These are phyloP conservation scores for Diarsia dahlii DNA, from an alignment of 2,888 invertebrate genomes.

Conservation along the genomic window DNA sequence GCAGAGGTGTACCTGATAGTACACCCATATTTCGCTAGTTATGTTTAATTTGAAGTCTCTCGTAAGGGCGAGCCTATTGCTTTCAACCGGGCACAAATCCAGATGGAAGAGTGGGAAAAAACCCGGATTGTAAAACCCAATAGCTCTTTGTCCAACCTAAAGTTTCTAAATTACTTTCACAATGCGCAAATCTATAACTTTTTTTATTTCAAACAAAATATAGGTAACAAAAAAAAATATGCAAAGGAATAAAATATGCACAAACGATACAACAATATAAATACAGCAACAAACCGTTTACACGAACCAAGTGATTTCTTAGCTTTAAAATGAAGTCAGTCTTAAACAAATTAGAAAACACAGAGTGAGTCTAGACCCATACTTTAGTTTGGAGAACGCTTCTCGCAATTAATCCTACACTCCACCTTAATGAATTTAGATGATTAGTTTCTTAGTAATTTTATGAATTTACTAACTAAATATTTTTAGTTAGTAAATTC, in stretches of 20 bases:
- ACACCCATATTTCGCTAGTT: no score
- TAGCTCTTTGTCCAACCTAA: no score
- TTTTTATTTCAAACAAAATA: not conserved
- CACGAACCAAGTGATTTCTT: conserved; percentile 17
- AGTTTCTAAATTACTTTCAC: no score
- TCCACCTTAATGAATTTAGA: conserved; percentile 41
- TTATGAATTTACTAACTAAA: not conserved
- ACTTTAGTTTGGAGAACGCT: conserved; percentile 74
- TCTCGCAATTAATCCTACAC: conserved; percentile 73
- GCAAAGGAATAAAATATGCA: no score
- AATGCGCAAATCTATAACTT: not conserved
- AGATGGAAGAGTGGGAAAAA: no score
- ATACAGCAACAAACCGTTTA: not conserved
- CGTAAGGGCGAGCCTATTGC: no score
- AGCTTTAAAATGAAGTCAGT: conserved; percentile 37
- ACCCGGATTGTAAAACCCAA: no score
- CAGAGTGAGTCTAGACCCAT: conserved; percentile 81
- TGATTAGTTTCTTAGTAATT: conserved; percentile 15
- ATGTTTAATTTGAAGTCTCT: no score
- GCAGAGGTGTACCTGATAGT: no score
- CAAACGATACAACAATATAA: not conserved
- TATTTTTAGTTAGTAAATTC: no score
- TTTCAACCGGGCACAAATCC: no score
- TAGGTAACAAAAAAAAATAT: not conserved
- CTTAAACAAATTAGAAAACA: conserved; percentile 75